These are phyloP conservation scores for Leucophenga varia DNA, from an alignment of 1,140 invertebrate species.

Conservation along the genomic window DNA sequence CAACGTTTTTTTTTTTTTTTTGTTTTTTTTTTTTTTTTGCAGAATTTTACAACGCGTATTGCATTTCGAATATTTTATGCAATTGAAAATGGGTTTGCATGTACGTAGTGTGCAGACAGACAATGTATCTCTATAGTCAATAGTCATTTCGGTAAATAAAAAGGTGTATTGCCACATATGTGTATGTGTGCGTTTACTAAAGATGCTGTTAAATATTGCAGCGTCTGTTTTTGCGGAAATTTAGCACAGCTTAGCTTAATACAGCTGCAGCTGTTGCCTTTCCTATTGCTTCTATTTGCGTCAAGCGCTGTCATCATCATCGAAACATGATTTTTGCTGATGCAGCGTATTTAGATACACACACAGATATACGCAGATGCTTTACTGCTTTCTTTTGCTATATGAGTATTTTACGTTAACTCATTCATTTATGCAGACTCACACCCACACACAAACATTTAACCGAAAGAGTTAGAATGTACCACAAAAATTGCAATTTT, in stretches of 20 bases:
- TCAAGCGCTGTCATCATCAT: background rate
- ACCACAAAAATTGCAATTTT: slow-evolving; percentile 52
- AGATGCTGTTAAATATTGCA: slow-evolving; percentile 20
- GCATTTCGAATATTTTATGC: too few species aligned
- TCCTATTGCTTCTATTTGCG: slow-evolving; percentile 10
- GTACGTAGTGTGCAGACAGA: too few species aligned
- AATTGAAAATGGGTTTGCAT: too few species aligned
- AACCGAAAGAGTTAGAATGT: too few species aligned
- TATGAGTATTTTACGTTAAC: slow-evolving; percentile 10
- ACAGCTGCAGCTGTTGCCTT: slow-evolving; percentile 1
- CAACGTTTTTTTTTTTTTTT: background rate
- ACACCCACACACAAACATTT: slow-evolving; percentile 42
- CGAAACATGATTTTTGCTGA: slow-evolving; percentile 1
- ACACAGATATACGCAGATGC: too few species aligned
- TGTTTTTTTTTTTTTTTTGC: slow-evolving; percentile 1
- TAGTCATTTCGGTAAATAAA: too few species aligned
- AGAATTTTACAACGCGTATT: too few species aligned
- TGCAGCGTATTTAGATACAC: background rate
- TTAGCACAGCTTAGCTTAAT: slow-evolving; percentile 13
- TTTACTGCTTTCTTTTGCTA: too few species aligned
- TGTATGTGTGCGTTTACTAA: slow-evolving; percentile 14
- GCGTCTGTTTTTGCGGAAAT: slow-evolving; percentile 16
- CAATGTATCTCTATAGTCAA: too few species aligned
- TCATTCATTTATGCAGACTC: slow-evolving; percentile 47
- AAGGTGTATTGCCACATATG: slow-evolving; percentile 15